These are phyloP conservation scores for Drosophila fuyamai DNA, from an alignment of 1,140 invertebrate genomes.

Conservation along the genomic window DNA sequence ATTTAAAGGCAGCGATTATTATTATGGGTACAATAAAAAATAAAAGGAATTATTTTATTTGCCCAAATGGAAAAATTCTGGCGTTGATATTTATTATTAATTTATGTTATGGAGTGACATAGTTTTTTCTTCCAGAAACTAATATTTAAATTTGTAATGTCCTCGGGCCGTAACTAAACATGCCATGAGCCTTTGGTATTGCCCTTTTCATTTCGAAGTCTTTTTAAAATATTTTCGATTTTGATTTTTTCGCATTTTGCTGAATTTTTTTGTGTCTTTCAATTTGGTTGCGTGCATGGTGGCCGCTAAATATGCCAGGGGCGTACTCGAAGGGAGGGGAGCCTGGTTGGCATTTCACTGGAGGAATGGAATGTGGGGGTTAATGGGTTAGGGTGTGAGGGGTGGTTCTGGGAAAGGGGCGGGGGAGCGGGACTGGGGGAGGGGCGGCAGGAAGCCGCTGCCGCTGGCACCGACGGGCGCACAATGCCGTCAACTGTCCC, in stretches of 20 bases:
- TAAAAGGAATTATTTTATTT: too few relatives aligned
- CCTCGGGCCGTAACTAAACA: too few relatives aligned
- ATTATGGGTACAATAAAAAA: too few relatives aligned
- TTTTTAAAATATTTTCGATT: background rate
- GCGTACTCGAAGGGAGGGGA: constrained; percentile 3
- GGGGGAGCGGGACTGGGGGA: constrained; percentile 8
- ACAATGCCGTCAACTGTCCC: constrained; percentile 68
- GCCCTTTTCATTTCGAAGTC: background rate
- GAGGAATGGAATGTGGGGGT: constrained; percentile 49
- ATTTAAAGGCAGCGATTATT: too few relatives aligned
- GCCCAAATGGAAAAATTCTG: too few relatives aligned
- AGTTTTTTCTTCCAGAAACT: too few relatives aligned
- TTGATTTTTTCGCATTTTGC: constrained; percentile 11
- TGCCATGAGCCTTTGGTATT: too few relatives aligned
- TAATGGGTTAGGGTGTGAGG: constrained; percentile 30
- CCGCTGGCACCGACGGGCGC: constrained; percentile 26
- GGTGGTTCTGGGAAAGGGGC: background rate
- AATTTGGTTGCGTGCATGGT: constrained; percentile 50
- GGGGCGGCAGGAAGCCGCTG: constrained; percentile 37
- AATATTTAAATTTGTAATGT: too few relatives aligned
- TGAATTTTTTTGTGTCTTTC: constrained; percentile 32
- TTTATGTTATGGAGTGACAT: too few relatives aligned
- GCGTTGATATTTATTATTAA: too few relatives aligned
- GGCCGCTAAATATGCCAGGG: constrained; percentile 62
- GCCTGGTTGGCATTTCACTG: constrained; percentile 22